Evolutionary conservation across 2,113 vertebrate species (phyloP), one percentile per base, ranked within the genome.

Genomic region (Pterocles orientalis): DNA sequence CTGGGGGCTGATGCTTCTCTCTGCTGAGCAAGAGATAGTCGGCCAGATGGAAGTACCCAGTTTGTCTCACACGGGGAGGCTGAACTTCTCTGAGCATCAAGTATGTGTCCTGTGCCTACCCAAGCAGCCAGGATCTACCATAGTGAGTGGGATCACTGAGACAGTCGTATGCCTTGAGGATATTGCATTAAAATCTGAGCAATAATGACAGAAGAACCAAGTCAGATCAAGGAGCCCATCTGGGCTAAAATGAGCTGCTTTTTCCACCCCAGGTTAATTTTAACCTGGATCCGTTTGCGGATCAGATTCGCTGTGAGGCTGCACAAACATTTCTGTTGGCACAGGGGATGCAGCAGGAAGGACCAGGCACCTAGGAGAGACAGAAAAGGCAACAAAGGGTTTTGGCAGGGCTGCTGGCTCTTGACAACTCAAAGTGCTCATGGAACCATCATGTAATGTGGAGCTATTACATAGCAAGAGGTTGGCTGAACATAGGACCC

Each of bases 281-380:
- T 94, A 94, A 91, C 81, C 86, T 89, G 60, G 79, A 88, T 83
- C 20, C 3, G 0, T 75, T 81, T 47, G 91, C 0, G 0, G 77
- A 81, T 91, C 91, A 87, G 45, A 91, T 91, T 95, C 69, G 15
- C 65, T 72, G 73, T 53, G 45, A 94, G 54, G 84, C 91, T 95
- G 91, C 86, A 94, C 84, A 97, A 96, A 96, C 81, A 92, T 97
- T 97, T 95, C 86, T 96, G 43, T 96, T 96, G 95, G 95, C 94
- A 76, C 65, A 41, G 36, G 48, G 56, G 65, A 80, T 64, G 62
- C 4, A 4, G 78, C 88, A 88, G 85, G 90, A 95, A 95, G 61
- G 73, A 92, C 24, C 86, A 91, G 62, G 93, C 89, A 96, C 95
- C 96, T 94, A 89, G 72, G 78, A 92, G 61, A 94, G 86, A 89